These are phyloP conservation scores for Dasypus novemcinctus DNA, from an alignment of 2,113 vertebrate genomes.

Conservation along the genomic window DNA sequence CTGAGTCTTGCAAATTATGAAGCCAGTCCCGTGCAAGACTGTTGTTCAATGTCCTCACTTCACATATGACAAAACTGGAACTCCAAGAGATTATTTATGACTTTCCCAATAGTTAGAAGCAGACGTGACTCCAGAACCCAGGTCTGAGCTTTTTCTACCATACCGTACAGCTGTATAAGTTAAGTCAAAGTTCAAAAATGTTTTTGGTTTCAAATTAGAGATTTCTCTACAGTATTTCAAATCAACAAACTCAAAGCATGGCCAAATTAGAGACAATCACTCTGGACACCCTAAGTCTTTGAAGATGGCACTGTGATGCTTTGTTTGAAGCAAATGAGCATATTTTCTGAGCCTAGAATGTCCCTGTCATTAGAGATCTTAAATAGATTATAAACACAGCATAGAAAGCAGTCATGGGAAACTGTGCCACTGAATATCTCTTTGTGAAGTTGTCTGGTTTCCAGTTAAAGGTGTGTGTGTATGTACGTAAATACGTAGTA, in stretches of 20 bases:
- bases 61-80: not conserved
- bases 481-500: not conserved
- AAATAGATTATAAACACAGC: conserved; percentile 42
- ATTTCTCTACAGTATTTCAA: not conserved
- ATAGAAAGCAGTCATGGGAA: conserved; percentile 13
- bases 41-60: not conserved
- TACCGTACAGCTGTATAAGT: not conserved
- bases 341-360: conserved; percentile 48
- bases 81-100: not conserved
- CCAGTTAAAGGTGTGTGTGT: not conserved
- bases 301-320: conserved; percentile 62
- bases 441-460: conserved; percentile 50
- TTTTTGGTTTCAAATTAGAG: conserved; percentile 12
- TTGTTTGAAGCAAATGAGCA: conserved; percentile 60
- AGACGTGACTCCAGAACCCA: not conserved
- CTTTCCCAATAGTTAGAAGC: not conserved
- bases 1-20: not conserved
- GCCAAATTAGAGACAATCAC: conserved; percentile 50
- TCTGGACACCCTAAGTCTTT: conserved; percentile 51
- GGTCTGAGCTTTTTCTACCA: not conserved
- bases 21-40: not conserved
- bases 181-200: not conserved
- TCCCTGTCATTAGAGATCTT: conserved; percentile 36
- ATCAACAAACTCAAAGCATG: conserved; percentile 56
- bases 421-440: conserved; percentile 32